Conservation (phyloP, 2,888 invertebrate genomes). For the Netelia fuscicornis region DNA sequence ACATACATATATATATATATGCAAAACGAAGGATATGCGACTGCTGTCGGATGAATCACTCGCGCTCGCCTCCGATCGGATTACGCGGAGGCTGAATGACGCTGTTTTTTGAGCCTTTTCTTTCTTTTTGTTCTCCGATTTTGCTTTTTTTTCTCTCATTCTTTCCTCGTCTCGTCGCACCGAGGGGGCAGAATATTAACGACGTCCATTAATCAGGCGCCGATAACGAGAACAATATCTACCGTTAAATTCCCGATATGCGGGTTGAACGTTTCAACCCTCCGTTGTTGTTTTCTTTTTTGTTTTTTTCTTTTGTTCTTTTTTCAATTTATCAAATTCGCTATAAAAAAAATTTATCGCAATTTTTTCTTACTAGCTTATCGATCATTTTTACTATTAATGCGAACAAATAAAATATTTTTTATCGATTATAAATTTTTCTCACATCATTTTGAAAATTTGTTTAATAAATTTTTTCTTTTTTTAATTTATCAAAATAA, state of each 20-base stretch:
- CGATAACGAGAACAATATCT: constrained; percentile 40
- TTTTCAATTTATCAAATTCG: no score
- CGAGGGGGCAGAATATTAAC: constrained; percentile 46
- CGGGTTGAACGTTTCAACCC: constrained; percentile 7
- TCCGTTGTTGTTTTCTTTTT: neutral
- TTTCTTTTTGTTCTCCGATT: neutral
- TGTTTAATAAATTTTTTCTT: neutral
- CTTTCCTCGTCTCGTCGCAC: constrained; percentile 1
- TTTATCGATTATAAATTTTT: no score
- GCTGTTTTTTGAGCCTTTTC: constrained; percentile 10
- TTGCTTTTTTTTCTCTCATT: neutral
- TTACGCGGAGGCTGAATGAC: constrained; percentile 52
- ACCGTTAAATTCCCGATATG: constrained; percentile 13
- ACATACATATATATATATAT: constrained; percentile 20
- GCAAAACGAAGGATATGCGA: constrained; percentile 40
- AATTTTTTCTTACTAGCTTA: neutral
- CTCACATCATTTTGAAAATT: neutral
- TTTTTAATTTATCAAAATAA: neutral
- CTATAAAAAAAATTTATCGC: no score
- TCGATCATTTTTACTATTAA: neutral
- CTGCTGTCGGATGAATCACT: constrained; percentile 57
- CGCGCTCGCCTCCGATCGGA: constrained; percentile 51
- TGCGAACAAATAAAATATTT: neutral
- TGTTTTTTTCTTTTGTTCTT: neutral
- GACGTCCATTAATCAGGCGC: constrained; percentile 37